phyloP scores from a whole-genome alignment of 1,140 invertebrate genomes.

The Helicoverpa zea region DNA sequence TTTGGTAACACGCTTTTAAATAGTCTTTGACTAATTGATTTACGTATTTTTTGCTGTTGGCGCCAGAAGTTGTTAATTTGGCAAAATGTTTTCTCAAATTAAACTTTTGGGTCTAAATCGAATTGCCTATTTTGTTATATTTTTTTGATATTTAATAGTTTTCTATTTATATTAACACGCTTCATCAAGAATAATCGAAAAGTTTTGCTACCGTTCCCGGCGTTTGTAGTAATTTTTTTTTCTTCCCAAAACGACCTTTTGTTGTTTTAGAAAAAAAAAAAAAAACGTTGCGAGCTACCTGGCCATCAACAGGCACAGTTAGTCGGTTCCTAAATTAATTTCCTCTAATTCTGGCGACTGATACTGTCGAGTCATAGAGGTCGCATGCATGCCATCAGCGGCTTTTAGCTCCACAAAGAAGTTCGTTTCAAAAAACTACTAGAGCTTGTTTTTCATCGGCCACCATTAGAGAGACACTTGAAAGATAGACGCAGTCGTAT shows the following conservation, averaged over 20 bases:
- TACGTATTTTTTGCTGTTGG: conserved; percentile 51
- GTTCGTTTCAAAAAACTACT: conserved; percentile 71
- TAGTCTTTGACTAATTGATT: conserved; percentile 34
- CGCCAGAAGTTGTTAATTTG: conserved; percentile 63
- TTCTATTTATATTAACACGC: conserved; percentile 80
- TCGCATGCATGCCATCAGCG: conserved; percentile 70
- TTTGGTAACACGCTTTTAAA: conserved; percentile 1
- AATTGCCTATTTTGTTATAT: conserved; percentile 63
- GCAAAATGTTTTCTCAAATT: conserved; percentile 59
- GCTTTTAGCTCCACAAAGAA: conserved; percentile 70
- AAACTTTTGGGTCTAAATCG: conserved; percentile 61
- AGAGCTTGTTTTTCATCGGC: conserved; percentile 75
- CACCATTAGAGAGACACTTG: conserved; percentile 80
- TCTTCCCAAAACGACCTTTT: conserved; percentile 62
- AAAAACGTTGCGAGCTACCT: conserved; percentile 70
- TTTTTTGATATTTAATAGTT: conserved; percentile 79
- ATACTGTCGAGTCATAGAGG: conserved; percentile 81
- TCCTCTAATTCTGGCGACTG: conserved; percentile 73
- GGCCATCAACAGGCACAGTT: conserved; percentile 69
- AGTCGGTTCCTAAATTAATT: conserved; percentile 80
- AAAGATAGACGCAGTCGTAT: conserved; percentile 76
- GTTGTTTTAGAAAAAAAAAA: conserved; percentile 71
- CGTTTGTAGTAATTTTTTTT: conserved; percentile 63
- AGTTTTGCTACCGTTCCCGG: conserved; percentile 79
- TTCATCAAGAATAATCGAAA: conserved; percentile 75